These are phyloP conservation scores for Hippasteria phrygiana DNA, from an alignment of 53 echinoderm and acorn worm species.

Conservation along the genomic window DNA sequence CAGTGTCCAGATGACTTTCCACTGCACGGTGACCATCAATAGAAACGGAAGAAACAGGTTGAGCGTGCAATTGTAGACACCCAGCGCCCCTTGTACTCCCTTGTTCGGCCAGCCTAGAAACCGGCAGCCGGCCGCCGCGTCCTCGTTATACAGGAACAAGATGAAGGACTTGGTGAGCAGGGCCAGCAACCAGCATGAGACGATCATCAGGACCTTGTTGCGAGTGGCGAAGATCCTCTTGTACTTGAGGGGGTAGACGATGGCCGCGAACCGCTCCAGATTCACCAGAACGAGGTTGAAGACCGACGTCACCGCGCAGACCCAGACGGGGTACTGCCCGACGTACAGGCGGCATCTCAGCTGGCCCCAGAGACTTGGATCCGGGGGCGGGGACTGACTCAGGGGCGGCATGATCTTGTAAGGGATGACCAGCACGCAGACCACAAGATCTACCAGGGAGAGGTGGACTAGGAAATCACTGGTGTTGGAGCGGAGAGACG, in stretches of 20 bases:
- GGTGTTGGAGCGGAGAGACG: constrained; percentile 75
- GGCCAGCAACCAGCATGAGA: constrained; percentile 31
- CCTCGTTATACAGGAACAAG: not conserved
- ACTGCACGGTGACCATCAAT: constrained; percentile 19
- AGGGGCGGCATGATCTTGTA: constrained; percentile 77
- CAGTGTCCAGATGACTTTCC: constrained; percentile 15
- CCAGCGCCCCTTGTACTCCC: not conserved
- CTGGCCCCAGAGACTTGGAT: constrained; percentile 48
- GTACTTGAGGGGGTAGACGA: constrained; percentile 82
- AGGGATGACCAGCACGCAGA: constrained; percentile 79
- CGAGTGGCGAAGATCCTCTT: constrained; percentile 68
- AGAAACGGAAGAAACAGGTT: constrained; percentile 11
- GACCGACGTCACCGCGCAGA: constrained; percentile 43
- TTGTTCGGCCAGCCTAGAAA: constrained; percentile 34
- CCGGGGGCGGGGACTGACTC: not conserved
- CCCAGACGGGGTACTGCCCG: constrained; percentile 63
- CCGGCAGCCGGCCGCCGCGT: not conserved
- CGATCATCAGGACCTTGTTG: constrained; percentile 32
- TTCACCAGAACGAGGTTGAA: constrained; percentile 55
- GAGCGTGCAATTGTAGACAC: not conserved
- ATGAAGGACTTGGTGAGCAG: not conserved
- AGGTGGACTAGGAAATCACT: constrained; percentile 89
- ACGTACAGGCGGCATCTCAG: constrained; percentile 61
- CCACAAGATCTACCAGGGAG: constrained; percentile 78
- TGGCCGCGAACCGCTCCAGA: constrained; percentile 71